Conservation (phyloP, 1,140 invertebrate species). For the Apis mellifera region DNA sequence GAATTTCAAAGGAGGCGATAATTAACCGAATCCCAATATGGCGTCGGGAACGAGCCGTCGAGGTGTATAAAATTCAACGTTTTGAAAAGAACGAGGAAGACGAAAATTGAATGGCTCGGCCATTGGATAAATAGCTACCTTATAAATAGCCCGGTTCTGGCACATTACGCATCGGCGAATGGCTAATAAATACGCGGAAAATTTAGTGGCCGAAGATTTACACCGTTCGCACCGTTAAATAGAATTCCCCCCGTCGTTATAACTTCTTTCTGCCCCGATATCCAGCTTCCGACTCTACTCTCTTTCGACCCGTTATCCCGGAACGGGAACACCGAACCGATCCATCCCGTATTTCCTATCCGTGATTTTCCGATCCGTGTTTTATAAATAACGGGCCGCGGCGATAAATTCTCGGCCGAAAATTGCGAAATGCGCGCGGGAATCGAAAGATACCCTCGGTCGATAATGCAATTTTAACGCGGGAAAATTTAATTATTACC, state of each 20-base stretch:
- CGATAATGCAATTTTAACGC: no score
- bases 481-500: no score
- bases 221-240: neutral
- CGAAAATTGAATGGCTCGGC: conserved; percentile 17
- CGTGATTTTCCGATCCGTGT: neutral
- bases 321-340: neutral
- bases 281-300: neutral
- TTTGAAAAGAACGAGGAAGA: conserved; percentile 7
- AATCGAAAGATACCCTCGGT: no score
- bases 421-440: no score
- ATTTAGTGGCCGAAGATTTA: conserved; percentile 28
- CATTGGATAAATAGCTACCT: neutral
- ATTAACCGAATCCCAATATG: neutral
- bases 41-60: no score
- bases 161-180: conserved; percentile 14
- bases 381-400: no score
- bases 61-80: neutral
- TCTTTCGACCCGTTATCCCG: neutral
- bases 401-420: no score
- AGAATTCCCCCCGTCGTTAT: neutral
- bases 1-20: no score
- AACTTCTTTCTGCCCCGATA: neutral
- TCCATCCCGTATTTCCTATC: neutral
- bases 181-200: conserved; percentile 27
- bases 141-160: conserved; percentile 21